A percentile compares a stretch with the other conserved stretches of the same genome.
Conservation (phyloP, 2,888 invertebrate genomes). For the Pimpla rufipes region DNA sequence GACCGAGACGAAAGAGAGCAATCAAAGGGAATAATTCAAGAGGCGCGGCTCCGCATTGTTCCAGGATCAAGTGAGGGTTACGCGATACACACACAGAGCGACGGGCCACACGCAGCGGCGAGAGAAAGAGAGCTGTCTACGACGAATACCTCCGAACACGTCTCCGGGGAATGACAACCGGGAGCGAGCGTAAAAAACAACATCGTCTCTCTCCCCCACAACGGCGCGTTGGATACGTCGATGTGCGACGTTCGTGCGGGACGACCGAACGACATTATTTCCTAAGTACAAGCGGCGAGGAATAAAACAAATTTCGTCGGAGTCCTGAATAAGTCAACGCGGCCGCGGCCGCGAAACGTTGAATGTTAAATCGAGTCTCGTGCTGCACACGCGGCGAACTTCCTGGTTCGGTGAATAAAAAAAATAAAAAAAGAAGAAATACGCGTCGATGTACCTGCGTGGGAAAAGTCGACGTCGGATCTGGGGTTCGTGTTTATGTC, state of each 20-base stretch:
- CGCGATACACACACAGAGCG: constrained; percentile 14
- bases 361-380: constrained; percentile 38
- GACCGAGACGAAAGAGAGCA: constrained; percentile 83
- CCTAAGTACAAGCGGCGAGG: constrained; percentile 21
- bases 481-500: background rate
- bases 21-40: constrained; percentile 85
- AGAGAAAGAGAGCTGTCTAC: constrained; percentile 43
- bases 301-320: constrained; percentile 16
- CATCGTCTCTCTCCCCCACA: constrained; percentile 49
- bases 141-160: constrained; percentile 61
- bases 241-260: constrained; percentile 35
- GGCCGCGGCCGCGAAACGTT: constrained; percentile 53
- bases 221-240: constrained; percentile 44
- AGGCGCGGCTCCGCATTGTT: constrained; percentile 83
- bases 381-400: background rate
- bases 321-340: constrained; percentile 63
- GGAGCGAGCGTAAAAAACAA: constrained; percentile 60
- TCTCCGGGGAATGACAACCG: constrained; percentile 49
- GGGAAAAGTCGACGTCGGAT: background rate
- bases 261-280: constrained; percentile 52
- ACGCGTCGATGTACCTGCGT: no score
- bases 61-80: constrained; percentile 67
- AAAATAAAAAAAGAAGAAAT: no score
- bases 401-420: background rate
- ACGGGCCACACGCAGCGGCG: background rate